These are phyloP conservation scores for Zonotrichia albicollis DNA, from an alignment of 2,797 vertebrate genomes.

Conservation along the genomic window DNA sequence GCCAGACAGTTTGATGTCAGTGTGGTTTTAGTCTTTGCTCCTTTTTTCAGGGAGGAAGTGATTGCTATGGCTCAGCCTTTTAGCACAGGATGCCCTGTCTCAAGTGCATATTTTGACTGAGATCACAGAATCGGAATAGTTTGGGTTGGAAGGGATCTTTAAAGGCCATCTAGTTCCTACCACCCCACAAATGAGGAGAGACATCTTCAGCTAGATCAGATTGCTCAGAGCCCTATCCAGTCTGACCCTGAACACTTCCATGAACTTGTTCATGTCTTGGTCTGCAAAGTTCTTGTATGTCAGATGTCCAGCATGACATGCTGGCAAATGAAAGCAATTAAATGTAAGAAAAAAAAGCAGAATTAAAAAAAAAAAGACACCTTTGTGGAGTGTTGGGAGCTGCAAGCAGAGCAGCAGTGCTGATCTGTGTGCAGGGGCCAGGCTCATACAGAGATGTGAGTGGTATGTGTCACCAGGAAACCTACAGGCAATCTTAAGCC, in stretches of 20 bases:
- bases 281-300: not conserved
- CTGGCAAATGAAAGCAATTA: not conserved
- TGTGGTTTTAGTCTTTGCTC: not conserved
- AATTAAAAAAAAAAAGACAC: fast-evolving
- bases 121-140: not conserved
- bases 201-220: not conserved
- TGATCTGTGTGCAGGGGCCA: not conserved
- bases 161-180: not conserved
- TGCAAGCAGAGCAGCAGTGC: not conserved
- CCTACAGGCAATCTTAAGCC: not conserved
- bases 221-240: not conserved
- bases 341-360: not conserved
- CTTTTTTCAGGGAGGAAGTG: not conserved
- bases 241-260: not conserved
- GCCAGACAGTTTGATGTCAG: not conserved
- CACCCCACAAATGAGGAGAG: not conserved
- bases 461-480: not conserved
- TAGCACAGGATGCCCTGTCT: conserved; percentile 18
- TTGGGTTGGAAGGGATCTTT: not conserved
- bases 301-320: not conserved
- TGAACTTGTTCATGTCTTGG: not conserved
- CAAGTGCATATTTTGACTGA: conserved; percentile 6
- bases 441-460: not conserved
- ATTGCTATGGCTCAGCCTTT: conserved; percentile 14
- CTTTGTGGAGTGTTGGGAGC: fast-evolving